Evolutionary conservation across 1,140 invertebrate genomes (phyloP).

Genomic region (Lordiphosa clarofinis): DNA sequence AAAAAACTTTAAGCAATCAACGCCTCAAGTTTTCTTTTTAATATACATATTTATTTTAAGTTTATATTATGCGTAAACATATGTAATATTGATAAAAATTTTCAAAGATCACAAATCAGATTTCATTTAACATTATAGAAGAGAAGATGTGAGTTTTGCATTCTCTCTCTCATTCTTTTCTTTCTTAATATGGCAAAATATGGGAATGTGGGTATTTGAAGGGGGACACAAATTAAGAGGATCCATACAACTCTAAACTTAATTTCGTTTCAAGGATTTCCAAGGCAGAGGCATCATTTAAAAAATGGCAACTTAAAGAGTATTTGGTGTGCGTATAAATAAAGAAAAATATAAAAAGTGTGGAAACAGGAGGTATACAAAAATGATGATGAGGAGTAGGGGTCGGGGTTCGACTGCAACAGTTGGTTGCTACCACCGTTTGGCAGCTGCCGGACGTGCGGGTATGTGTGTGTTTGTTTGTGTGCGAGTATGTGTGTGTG

Average conservation of each 20-base stretch:
- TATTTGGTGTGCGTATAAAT: neutral
- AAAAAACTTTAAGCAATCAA: conserved; percentile 66
- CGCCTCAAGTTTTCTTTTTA: conserved; percentile 52
- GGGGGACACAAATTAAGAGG: no score
- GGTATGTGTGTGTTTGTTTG: conserved; percentile 11
- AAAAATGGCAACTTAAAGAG: conserved; percentile 4
- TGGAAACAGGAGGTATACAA: neutral
- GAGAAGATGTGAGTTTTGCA: conserved; percentile 5
- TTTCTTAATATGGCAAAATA: neutral
- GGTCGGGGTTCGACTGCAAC: conserved; percentile 20
- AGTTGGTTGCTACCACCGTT: conserved; percentile 46
- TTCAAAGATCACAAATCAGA: conserved; percentile 74
- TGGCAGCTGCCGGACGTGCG: conserved; percentile 40
- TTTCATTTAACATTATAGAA: conserved; percentile 59
- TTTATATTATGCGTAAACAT: conserved; percentile 67
- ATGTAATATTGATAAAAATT: conserved; percentile 67
- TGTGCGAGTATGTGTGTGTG: no score
- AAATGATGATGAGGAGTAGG: neutral
- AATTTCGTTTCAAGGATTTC: neutral
- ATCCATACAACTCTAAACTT: no score
- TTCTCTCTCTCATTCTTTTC: neutral
- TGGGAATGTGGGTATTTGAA: no score
- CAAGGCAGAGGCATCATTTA: conserved; percentile 5
- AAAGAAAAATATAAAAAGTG: neutral
- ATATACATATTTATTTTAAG: conserved; percentile 60